Evolutionary conservation across 2,113 vertebrate genomes (phyloP).

Genomic region (Mobula hypostoma): DNA sequence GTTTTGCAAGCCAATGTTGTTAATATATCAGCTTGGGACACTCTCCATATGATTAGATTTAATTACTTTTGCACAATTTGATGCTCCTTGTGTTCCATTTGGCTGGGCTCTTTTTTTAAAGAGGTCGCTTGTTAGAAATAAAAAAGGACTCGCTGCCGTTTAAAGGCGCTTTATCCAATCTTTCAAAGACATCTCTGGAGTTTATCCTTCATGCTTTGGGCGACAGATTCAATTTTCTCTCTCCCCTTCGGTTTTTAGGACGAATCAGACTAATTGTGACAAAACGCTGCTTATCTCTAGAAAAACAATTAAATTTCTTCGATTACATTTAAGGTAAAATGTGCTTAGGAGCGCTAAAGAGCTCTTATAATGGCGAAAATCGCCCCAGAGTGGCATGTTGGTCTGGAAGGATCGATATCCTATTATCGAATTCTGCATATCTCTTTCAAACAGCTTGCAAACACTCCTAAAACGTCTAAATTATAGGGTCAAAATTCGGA

Average conservation of each 20-base stretch:
- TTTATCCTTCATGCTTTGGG: constrained; percentile 47
- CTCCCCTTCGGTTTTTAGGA: constrained; percentile 54
- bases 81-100: background rate
- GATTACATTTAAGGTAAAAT: constrained; percentile 75
- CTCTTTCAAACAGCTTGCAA: constrained; percentile 85
- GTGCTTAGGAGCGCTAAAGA: constrained; percentile 73
- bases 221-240: constrained; percentile 59
- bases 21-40: background rate
- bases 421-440: constrained; percentile 85
- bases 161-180: constrained; percentile 33
- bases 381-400: constrained; percentile 65
- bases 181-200: constrained; percentile 21
- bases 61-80: constrained; percentile 27
- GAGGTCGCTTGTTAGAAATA: background rate
- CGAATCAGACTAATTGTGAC: constrained; percentile 83
- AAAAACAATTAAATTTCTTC: constrained; percentile 84
- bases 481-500: constrained; percentile 88
- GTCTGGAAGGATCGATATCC: constrained; percentile 76
- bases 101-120: background rate
- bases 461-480: constrained; percentile 80
- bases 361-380: constrained; percentile 70
- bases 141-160: constrained; percentile 18
- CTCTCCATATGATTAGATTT: background rate
- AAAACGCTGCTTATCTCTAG: constrained; percentile 79
- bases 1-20: background rate